Base-by-base conservation (phyloP, 2,113 vertebrate species). In the Tiliqua scincoides region DNA sequence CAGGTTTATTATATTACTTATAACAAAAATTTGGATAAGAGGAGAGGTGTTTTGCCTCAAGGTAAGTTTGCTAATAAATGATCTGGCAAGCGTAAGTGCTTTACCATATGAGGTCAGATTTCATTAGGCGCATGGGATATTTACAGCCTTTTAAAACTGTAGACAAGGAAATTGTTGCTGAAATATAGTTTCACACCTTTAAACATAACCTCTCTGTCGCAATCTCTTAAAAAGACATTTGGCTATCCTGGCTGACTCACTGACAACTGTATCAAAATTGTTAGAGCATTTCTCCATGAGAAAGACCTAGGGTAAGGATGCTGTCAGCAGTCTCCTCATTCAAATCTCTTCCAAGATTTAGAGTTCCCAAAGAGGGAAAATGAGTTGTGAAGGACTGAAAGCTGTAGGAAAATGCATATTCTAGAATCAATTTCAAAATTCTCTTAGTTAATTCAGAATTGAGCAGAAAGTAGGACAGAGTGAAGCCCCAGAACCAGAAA, bases 131-230 rank as follows among this genome's bases (percentile, higher is more conserved):
- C 94, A 89, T 89, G 94, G 93, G 91, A 94, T 92, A 92, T 95
- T 96, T 95, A 94, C 89, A 91, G 91, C 91, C 95, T 94, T 93
- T 89, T 95, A 96, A 96, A 96, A 87, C 91, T 90, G 94, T 94
- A 95, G 95, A 96, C 93, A 94, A 96, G 96, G 95, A 96, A 96
- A 96, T 94, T 95, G 93, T 95, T 95, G 93, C 92, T 93, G 93
- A 91, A 95, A 95, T 91, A 91, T 83, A 72, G 85, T 88, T 95
- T 93, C 93, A 89, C 93, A 93, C 91, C 79, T 95, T 93, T 91
- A 95, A 94, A 93, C 71, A 89, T 92, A 96, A 91, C 92, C 89
- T 83, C 88, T 90, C 93, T 23, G 25, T 75, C 89, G 87, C 87
- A 89, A 87, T 89, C 61, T 87, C 23, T 48, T 18, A 59, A 32